phyloP scores from a whole-genome alignment of 2,888 invertebrate species.

The Altica lythri region DNA sequence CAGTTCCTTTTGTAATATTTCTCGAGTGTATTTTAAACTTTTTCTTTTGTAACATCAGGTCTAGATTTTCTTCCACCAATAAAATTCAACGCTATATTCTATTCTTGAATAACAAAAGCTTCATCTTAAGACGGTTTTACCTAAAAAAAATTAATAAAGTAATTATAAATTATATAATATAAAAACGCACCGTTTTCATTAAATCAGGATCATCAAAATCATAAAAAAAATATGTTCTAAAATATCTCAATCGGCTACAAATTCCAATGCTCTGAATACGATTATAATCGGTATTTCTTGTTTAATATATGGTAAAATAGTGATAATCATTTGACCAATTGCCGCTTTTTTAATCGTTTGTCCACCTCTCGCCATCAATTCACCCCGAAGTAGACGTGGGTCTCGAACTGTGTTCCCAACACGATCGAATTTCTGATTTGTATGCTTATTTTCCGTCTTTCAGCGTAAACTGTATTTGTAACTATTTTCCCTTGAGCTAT shows the following conservation, averaged over 20 bases:
- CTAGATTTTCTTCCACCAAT: conserved; percentile 97
- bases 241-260: conserved; percentile 99
- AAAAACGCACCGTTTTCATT: conserved; percentile 99
- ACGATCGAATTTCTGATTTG: conserved; percentile 97
- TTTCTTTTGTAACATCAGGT: conserved; percentile 98
- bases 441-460: conserved; percentile 99
- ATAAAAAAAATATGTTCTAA: conserved; percentile 99
- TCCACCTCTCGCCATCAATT: conserved; percentile 99
- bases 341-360: conserved; percentile 98
- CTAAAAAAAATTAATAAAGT: too few relatives aligned
- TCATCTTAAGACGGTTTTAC: conserved; percentile 99
- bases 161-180: too few relatives aligned
- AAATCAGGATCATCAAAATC: conserved; percentile 99
- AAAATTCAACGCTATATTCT: conserved; percentile 97
- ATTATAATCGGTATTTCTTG: conserved; percentile 99
- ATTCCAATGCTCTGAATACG: conserved; percentile 96
- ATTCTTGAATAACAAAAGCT: conserved; percentile 99
- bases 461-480: conserved; percentile 99
- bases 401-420: conserved; percentile 88
- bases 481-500: conserved; percentile 99
- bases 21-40: conserved; percentile 98
- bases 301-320: conserved; percentile 97
- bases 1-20: conserved; percentile 99
- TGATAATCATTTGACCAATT: conserved; percentile 97
- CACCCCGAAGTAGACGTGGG: conserved; percentile 99